Evolutionary conservation across 2,113 vertebrate genomes (phyloP), one percentile per base, ranked within the genome.

Genomic region (Coracopsis vasa): DNA sequence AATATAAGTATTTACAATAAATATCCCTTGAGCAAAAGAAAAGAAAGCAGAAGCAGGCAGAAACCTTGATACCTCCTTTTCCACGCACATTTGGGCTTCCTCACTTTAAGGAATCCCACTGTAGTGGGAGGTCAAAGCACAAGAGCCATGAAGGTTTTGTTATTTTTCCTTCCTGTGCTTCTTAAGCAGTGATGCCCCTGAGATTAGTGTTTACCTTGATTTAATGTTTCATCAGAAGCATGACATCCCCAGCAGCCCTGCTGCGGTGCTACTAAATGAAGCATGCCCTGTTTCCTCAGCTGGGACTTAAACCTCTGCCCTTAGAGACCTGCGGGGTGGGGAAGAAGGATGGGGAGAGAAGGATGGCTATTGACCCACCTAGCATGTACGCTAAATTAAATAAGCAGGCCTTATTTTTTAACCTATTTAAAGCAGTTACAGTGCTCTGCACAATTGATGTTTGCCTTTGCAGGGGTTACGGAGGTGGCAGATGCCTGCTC

Each of bases 161-260:
- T 66, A 7, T 86, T 92, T 93, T 79, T 91, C 90, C 58, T 95
- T 91, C 69, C 70, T 51, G 44, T 31, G 48, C 69, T 94, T 96
- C 87, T 84, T 80, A 94, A 86, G 89, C 77, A 88, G 83, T 24
- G 61, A 80, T 95, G 92, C 92, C 86, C 77, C 72, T 60, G 91
- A 96, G 88, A 97, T 97, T 93, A 94, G 94, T 95, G 95, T 97
- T 97, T 98, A 96, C 96, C 92, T 98, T 98, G 97, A 98, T 98
- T 98, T 98, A 98, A 97, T 95, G 90, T 98, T 96, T 97, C 97
- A 97, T 98, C 97, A 98, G 86, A 96, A 97, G 88, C 90, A 82
- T 93, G 95, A 94, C 94, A 97, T 80, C 92, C 91, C 87, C 42
- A 13, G 90, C 85, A 97, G 91, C 75, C 88, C 83, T 91, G 80